Evolutionary conservation across 2,113 vertebrate genomes (phyloP).

Genomic region (Catharus fuscescens): DNA sequence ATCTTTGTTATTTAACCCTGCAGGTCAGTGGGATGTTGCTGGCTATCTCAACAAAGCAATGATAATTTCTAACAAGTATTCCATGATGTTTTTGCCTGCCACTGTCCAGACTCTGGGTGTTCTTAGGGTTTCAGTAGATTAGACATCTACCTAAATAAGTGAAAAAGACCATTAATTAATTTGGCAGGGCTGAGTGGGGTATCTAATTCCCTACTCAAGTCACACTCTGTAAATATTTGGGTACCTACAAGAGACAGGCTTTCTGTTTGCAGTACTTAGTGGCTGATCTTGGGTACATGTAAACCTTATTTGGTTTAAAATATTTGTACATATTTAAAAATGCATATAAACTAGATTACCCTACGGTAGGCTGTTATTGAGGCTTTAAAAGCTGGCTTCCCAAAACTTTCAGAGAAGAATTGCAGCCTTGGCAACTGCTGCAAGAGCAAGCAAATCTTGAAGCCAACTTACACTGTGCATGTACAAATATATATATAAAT

Average conservation of each 20-base stretch:
- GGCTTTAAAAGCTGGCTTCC: conserved; percentile 8
- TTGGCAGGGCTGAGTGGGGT: conserved; percentile 39
- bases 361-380: conserved; percentile 16
- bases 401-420: background rate
- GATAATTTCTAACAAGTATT: conserved; percentile 17
- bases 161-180: conserved; percentile 57
- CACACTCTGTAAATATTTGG: conserved; percentile 76
- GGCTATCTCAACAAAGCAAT: background rate
- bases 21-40: background rate
- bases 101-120: background rate
- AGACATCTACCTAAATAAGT: background rate
- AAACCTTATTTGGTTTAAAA: conserved; percentile 68
- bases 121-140: background rate
- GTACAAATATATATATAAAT: background rate
- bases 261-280: conserved; percentile 76
- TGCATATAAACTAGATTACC: conserved; percentile 61
- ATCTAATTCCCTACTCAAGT: conserved; percentile 58
- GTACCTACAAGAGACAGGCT: conserved; percentile 62
- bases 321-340: conserved; percentile 72
- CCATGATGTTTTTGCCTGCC: background rate
- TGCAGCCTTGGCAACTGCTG: conserved; percentile 1
- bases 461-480: background rate
- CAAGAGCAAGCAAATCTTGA: background rate
- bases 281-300: conserved; percentile 64
- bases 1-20: background rate